Evolutionary conservation across 2,888 invertebrate genomes (phyloP).

Genomic region (Crocallis elinguaria): DNA sequence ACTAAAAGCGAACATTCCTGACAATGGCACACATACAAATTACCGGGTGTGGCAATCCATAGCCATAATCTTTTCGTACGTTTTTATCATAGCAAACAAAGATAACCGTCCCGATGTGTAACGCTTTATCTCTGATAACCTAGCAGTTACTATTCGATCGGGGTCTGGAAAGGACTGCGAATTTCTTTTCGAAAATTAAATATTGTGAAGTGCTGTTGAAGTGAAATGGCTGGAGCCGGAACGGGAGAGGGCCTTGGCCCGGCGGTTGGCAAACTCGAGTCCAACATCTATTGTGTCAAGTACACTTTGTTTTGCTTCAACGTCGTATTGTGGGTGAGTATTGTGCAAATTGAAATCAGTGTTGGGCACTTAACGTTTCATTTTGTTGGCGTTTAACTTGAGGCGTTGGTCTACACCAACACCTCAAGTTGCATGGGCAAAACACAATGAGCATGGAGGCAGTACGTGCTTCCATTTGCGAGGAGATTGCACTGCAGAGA

Average conservation of each 20-base stretch:
- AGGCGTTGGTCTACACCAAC: constrained; percentile 20
- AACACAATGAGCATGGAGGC: constrained; percentile 1
- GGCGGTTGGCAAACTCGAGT: constrained; percentile 87
- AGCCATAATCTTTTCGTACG: constrained; percentile 64
- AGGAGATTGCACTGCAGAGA: constrained; percentile 9
- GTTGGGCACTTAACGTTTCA: constrained; percentile 30
- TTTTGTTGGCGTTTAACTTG: constrained; percentile 45
- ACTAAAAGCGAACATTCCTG: constrained; percentile 1
- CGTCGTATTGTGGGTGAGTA: constrained; percentile 91
- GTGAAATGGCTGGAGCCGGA: constrained; percentile 84
- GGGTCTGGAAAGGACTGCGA: constrained; percentile 56
- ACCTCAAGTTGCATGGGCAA: too few species aligned
- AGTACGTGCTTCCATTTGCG: constrained; percentile 20
- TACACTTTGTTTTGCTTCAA: constrained; percentile 93
- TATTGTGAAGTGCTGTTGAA: constrained; percentile 49
- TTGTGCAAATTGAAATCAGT: constrained; percentile 39
- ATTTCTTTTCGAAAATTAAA: constrained; percentile 38
- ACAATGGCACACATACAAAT: constrained; percentile 36
- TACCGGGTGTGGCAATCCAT: constrained; percentile 77
- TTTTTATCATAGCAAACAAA: constrained; percentile 77
- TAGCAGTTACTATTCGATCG: constrained; percentile 64
- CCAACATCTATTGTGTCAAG: constrained; percentile 91
- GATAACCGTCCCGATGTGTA: constrained; percentile 74
- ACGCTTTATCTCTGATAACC: constrained; percentile 68
- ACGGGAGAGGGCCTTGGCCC: constrained; percentile 79